Base-by-base conservation (phyloP, 2,113 vertebrate species). In the Salvelinus alpinus region DNA sequence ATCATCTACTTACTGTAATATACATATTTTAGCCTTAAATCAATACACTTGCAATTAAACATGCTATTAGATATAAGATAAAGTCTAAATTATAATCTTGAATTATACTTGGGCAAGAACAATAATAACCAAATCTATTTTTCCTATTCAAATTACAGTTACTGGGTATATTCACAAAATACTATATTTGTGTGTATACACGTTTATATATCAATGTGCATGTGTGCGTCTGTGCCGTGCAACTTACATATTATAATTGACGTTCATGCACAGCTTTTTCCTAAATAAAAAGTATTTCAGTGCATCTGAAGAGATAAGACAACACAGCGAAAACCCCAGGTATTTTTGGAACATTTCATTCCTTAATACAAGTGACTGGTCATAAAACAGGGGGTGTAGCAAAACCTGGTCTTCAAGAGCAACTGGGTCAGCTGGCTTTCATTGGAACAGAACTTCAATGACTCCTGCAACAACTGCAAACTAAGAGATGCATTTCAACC, bases 201-300 rank as follows among this genome's bases (percentile, higher is more conserved):
- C 1, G 64, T 65, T 3, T 34, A 65, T 65, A 65, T 14, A 65
- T 65, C 64, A 65, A 65, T 31, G 22, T 3, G 64, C 60, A 64
- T 64, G n/a, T 64, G n/a, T 25, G 11, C 1, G 18, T 68, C 14
- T 67, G 31, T n/a, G 29, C 7, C 29, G 29, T 38, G 14, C 5
- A 34, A 5, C 1, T 14, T 68, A 8, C n/a, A 62, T 3, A 9
- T 8, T 62, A 8, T 11, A 9, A 62, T 62, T 62, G 2, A 24
- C n/a, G 59, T n/a, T 68, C 27, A 68, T 68, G 38, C 14, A 38
- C 27, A 68, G 65, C 65, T 9, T 68, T 68, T n/a, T 27, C 18
- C 7, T 18, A 16, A 31, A 67, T 20, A 25, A 34, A 31, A 34
- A 31, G 16, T 27, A 14, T 34, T 68, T 20, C 65, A 68, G 65